Conservation (phyloP, 1,140 invertebrate genomes). For the Papilio xuthus region DNA sequence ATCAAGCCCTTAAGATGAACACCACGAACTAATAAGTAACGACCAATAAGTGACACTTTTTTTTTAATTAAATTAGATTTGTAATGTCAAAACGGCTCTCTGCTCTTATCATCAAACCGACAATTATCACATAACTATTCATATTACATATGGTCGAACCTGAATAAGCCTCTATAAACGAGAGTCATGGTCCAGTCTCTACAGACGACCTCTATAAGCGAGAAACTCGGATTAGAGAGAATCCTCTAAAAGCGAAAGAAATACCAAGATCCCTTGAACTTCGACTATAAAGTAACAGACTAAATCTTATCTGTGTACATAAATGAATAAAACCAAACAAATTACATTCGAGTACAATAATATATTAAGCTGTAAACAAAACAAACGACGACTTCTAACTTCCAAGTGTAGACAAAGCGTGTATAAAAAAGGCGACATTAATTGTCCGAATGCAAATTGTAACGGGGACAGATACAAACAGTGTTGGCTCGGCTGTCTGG, state of each 20-base stretch:
- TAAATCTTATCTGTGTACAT: not conserved
- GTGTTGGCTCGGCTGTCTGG: conserved; percentile 45
- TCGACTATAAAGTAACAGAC: no score
- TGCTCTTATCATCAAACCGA: no score
- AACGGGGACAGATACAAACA: conserved; percentile 60
- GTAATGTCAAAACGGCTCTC: not conserved
- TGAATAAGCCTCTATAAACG: no score
- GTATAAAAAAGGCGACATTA: conserved; percentile 30
- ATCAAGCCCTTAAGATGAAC: not conserved
- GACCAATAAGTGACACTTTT: no score
- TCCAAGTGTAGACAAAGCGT: conserved; percentile 23
- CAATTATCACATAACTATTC: no score
- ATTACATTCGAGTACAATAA: not conserved
- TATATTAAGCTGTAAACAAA: conserved; percentile 33
- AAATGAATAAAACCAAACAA: not conserved
- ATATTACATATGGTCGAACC: no score
- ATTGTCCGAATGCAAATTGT: conserved; percentile 39
- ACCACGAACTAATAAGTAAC: not conserved
- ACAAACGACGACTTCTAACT: conserved; percentile 26
- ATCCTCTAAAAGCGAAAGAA: no score
- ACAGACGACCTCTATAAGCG: no score
- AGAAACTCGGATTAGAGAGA: no score
- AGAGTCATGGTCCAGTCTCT: no score
- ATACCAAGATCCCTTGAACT: no score
- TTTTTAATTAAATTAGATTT: not conserved